Conservation (phyloP, 2,797 vertebrate species). For the Lepilemur ruficaudatus region DNA sequence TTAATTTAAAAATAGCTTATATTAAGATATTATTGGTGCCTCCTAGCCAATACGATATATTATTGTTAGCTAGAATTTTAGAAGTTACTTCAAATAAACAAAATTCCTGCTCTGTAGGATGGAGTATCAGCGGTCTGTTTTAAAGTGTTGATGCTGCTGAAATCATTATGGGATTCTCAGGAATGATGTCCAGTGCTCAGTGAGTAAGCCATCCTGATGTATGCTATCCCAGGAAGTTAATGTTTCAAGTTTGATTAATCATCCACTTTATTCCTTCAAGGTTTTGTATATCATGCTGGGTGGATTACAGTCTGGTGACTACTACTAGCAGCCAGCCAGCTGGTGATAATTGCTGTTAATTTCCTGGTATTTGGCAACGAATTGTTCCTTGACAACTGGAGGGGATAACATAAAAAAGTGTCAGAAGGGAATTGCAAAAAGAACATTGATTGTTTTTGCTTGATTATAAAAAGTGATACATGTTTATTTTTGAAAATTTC, state of each 20-base stretch:
- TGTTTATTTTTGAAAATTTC: not conserved
- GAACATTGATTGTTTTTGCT: constrained; percentile 3
- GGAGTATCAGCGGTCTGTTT: not conserved
- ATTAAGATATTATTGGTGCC: not conserved
- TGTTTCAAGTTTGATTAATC: constrained; percentile 72
- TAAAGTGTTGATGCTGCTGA: not conserved
- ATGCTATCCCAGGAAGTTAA: constrained; percentile 28
- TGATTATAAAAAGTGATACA: constrained; percentile 3
- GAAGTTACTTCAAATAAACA: not conserved
- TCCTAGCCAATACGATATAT: not conserved
- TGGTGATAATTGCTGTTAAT: constrained; percentile 72
- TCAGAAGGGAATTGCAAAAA: constrained; percentile 32
- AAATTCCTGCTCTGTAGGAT: not conserved
- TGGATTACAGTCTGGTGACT: constrained; percentile 44
- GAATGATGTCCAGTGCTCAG: not conserved
- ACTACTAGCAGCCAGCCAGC: constrained; percentile 32
- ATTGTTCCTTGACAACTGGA: constrained; percentile 48
- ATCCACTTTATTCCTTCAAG: constrained; percentile 52
- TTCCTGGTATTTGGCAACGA: constrained; percentile 58
- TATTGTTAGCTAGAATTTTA: not conserved
- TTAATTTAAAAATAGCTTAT: not conserved
- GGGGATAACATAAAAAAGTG: not conserved
- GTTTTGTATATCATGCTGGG: constrained; percentile 52
- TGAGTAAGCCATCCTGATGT: not conserved
- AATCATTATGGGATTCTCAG: not conserved